These are phyloP conservation scores for Xylophagus ater DNA, from an alignment of 2,888 invertebrate genomes.

Conservation along the genomic window DNA sequence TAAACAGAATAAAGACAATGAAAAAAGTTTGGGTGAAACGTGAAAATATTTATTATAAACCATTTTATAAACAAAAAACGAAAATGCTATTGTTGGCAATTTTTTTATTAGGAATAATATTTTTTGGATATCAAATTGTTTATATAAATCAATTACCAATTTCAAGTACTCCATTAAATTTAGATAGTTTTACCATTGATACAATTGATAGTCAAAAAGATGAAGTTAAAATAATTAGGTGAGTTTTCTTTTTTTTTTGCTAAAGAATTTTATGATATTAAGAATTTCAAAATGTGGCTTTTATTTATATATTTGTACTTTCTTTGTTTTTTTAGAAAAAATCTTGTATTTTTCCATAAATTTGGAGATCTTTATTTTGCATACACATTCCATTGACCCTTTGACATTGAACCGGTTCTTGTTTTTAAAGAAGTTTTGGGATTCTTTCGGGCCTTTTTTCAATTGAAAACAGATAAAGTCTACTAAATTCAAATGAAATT, in stretches of 20 bases:
- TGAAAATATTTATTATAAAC: constrained; percentile 38
- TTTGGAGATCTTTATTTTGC: no score
- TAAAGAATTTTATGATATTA: no score
- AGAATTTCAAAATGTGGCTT: no score
- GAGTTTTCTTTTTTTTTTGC: neutral
- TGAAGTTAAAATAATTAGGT: constrained; percentile 17
- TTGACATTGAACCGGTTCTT: no score
- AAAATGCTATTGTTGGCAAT: constrained; percentile 37
- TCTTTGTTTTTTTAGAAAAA: no score
- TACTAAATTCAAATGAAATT: no score
- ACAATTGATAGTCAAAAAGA: constrained; percentile 15
- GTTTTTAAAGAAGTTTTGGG: no score
- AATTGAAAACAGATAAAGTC: no score
- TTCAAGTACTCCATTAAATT: constrained; percentile 29
- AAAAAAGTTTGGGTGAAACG: constrained; percentile 38
- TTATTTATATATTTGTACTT: no score
- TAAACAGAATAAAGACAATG: constrained; percentile 24
- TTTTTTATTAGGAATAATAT: constrained; percentile 35
- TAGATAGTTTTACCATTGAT: constrained; percentile 22
- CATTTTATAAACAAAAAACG: constrained; percentile 38
- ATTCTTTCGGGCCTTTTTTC: no score
- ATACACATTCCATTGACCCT: no score
- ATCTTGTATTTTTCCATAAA: no score
- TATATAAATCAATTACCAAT: constrained; percentile 38
- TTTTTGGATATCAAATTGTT: constrained; percentile 35